These are phyloP conservation scores for Stomatorhinus walkeri DNA, from an alignment of 2,797 vertebrate species.

Conservation along the genomic window DNA sequence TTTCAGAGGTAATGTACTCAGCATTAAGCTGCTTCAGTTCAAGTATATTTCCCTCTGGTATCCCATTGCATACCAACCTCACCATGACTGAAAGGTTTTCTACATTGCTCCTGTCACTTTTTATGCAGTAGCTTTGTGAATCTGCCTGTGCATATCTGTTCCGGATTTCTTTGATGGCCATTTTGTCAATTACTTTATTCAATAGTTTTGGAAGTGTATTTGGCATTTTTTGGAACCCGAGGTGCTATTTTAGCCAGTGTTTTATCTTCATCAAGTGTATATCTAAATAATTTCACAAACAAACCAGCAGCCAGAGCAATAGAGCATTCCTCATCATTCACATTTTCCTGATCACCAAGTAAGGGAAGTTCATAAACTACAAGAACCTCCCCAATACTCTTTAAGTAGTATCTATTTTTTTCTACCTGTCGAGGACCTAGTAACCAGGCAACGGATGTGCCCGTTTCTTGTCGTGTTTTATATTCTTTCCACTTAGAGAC, in stretches of 20 bases:
- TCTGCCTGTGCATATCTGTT: neutral
- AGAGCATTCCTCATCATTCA: neutral
- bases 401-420: neutral
- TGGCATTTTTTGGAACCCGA: neutral
- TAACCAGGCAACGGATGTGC: too few species aligned
- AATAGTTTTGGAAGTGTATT: neutral
- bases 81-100: slow-evolving; percentile 14
- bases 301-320: neutral
- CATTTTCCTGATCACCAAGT: neutral
- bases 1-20: neutral
- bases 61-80: neutral
- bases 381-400: neutral
- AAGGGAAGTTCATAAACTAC: neutral
- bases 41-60: neutral
- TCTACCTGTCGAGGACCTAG: too few species aligned
- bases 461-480: too few species aligned
- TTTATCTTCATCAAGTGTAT: neutral
- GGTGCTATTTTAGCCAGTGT: neutral
- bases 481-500: too few species aligned
- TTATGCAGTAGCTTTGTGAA: neutral
- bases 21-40: slow-evolving; percentile 7
- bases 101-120: slow-evolving; percentile 5
- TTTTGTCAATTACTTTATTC: neutral
- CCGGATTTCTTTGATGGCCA: neutral
- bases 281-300: slow-evolving; percentile 7